phyloP scores from a whole-genome alignment of 2,888 invertebrate species.

The Melanargia galathea region DNA sequence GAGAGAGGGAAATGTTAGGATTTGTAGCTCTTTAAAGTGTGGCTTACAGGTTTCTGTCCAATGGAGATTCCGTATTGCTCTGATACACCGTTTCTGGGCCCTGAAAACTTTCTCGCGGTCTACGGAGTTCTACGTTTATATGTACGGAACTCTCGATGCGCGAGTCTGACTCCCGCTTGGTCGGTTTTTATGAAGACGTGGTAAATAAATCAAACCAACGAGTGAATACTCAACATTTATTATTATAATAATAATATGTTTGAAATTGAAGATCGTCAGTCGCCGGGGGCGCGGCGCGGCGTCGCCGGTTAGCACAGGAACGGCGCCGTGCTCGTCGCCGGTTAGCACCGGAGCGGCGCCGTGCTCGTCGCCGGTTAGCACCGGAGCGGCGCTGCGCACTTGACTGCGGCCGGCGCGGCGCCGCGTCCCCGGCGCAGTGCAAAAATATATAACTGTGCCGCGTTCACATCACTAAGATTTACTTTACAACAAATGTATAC shows the following conservation, averaged over 20 bases:
- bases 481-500: conserved; percentile 52
- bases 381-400: conserved; percentile 18
- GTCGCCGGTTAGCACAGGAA: conserved; percentile 30
- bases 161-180: no score
- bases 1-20: no score
- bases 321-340: background rate
- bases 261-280: conserved; percentile 60
- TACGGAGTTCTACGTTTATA: no score
- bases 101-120: no score
- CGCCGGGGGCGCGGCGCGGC: conserved; percentile 45
- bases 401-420: conserved; percentile 42
- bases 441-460: conserved; percentile 77
- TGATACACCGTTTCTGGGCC: no score
- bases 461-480: conserved; percentile 45
- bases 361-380: conserved; percentile 8
- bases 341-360: background rate
- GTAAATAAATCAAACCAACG: background rate
- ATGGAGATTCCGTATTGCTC: no score
- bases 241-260: conserved; percentile 55
- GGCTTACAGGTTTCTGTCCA: no score
- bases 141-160: no score
- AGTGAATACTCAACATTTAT: conserved; percentile 74
- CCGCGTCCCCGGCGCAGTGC: conserved; percentile 57
- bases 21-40: no score
- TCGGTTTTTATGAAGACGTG: background rate